These are phyloP conservation scores for Sarcophaga rosellei DNA, from an alignment of 2,888 invertebrate genomes.

Conservation along the genomic window DNA sequence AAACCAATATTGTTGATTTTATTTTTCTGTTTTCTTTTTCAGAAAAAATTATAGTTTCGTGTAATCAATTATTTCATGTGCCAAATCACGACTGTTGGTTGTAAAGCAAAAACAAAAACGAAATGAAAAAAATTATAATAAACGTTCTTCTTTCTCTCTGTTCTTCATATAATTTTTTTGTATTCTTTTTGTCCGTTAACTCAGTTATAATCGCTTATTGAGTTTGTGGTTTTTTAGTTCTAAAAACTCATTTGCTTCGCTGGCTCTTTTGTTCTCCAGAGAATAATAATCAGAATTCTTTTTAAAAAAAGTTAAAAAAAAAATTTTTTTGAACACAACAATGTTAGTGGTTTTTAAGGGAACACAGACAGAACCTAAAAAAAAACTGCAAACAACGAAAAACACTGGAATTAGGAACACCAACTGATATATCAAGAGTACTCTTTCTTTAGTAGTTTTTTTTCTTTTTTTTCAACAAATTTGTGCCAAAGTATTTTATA, in stretches of 20 bases:
- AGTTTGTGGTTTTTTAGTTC: conserved; percentile 47
- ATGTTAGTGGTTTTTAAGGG: conserved; percentile 14
- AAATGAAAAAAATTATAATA: conserved; percentile 22
- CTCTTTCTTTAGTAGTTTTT: conserved; percentile 29
- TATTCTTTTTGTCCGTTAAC: conserved; percentile 17
- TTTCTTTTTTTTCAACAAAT: not conserved
- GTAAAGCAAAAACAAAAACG: conserved; percentile 29
- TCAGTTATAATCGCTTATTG: conserved; percentile 36
- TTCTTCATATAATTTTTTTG: not conserved
- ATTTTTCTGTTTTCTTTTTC: not conserved
- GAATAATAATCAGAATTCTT: conserved; percentile 29
- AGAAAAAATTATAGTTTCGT: conserved; percentile 43
- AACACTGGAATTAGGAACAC: conserved; percentile 28
- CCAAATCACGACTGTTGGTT: conserved; percentile 58
- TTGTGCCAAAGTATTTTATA: conserved; percentile 35
- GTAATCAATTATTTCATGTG: conserved; percentile 61
- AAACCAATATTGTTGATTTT: not conserved
- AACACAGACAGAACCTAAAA: conserved; percentile 20
- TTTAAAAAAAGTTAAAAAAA: not conserved
- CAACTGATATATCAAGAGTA: conserved; percentile 40
- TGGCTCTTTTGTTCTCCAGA: conserved; percentile 52
- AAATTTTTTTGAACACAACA: conserved; percentile 24
- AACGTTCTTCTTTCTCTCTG: not conserved
- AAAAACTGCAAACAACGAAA: conserved; percentile 5
- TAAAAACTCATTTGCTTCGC: conserved; percentile 55